These are phyloP conservation scores for Malurus cyaneus DNA, from an alignment of 2,113 vertebrate species.

Conservation along the genomic window DNA sequence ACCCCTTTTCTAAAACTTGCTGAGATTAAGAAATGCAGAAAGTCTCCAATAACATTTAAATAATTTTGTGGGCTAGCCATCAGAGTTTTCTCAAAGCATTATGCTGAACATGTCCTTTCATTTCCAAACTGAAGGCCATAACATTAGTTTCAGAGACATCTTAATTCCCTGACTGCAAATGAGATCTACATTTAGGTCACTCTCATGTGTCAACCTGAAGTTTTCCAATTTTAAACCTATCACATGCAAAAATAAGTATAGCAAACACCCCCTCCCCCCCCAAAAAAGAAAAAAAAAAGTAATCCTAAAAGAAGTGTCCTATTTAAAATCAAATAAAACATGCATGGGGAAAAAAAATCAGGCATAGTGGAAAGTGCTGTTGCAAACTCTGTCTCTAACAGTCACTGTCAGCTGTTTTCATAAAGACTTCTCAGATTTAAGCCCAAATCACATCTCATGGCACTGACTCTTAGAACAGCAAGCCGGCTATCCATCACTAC, in stretches of 20 bases:
- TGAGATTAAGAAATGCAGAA: not conserved
- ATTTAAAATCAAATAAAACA: not conserved
- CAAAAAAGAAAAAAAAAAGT: not conserved
- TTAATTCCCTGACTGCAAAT: not conserved
- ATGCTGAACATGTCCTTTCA: not conserved
- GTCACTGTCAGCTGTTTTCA: not conserved
- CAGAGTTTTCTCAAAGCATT: not conserved
- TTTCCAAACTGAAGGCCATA: not conserved
- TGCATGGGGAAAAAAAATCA: not conserved
- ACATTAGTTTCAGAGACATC: not conserved
- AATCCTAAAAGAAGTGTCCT: not conserved
- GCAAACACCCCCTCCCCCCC: not conserved
- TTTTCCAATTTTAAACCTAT: not conserved
- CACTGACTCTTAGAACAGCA: not conserved
- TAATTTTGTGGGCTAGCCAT: not conserved
- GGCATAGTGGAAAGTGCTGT: not conserved
- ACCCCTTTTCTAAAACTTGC: not conserved
- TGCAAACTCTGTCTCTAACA: not conserved
- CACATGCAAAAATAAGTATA: not conserved
- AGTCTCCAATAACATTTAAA: not conserved
- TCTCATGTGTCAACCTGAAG: not conserved
- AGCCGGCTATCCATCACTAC: constrained; percentile 23
- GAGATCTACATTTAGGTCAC: not conserved
- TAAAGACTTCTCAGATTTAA: not conserved
- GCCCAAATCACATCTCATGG: not conserved